Evolutionary conservation across 2,797 vertebrate species (phyloP).

Genomic region (Notoglanidium macrostoma): DNA sequence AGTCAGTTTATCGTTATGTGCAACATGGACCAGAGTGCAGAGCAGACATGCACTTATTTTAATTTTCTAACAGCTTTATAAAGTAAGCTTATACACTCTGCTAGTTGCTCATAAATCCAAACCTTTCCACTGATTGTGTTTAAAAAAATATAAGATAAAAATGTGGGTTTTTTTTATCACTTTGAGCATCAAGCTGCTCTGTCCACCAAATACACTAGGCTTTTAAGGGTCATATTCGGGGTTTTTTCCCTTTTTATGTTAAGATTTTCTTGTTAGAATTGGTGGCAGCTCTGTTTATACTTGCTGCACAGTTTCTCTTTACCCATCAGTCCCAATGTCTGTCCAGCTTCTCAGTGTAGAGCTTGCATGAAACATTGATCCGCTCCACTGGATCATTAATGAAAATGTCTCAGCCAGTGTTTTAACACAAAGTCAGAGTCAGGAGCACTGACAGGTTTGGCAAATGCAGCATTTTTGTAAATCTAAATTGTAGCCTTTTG

Average conservation of each 20-base stretch:
- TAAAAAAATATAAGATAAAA: background rate
- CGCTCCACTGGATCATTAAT: background rate
- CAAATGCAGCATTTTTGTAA: constrained; percentile 14
- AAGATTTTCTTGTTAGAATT: background rate
- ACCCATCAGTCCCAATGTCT: background rate
- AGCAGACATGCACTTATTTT: background rate
- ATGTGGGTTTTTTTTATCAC: background rate
- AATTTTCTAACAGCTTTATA: background rate
- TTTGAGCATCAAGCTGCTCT: background rate
- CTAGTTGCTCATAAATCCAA: background rate
- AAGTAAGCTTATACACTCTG: background rate
- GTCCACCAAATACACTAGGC: background rate
- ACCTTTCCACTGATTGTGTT: background rate
- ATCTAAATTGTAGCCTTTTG: background rate
- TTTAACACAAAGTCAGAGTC: background rate
- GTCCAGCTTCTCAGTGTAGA: background rate
- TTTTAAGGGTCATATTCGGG: background rate
- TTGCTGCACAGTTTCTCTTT: background rate
- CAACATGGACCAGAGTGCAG: background rate
- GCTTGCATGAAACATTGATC: constrained; percentile 9
- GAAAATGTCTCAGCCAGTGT: background rate
- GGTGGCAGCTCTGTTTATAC: background rate
- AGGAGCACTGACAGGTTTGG: background rate
- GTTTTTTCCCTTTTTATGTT: background rate
- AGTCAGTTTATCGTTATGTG: background rate